Percentiles rank a stretch among this genome's conserved stretches.
Evolutionary conservation across 2,113 vertebrate species (phyloP).

Genomic region (Empidonax traillii): DNA sequence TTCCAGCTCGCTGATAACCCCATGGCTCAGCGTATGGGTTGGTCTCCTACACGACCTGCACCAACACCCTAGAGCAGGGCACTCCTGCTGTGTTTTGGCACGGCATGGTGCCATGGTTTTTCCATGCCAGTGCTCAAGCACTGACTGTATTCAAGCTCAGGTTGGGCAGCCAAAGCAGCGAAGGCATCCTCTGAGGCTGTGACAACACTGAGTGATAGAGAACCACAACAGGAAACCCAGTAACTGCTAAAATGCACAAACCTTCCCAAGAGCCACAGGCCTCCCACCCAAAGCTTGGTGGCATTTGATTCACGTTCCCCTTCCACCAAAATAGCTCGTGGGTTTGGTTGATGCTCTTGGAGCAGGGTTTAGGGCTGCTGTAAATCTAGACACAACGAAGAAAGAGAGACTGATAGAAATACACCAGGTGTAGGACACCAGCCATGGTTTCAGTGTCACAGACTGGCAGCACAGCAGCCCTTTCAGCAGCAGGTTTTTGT

Average conservation of each 20-base stretch:
- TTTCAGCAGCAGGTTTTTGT: background rate
- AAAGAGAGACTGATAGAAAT: background rate
- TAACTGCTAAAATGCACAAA: constrained; percentile 6
- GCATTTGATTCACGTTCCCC: background rate
- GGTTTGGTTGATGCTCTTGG: background rate
- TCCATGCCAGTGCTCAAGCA: background rate
- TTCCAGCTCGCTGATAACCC: background rate
- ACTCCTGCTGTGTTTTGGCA: background rate
- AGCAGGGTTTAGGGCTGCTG: background rate
- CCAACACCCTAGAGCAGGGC: background rate
- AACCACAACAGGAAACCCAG: constrained; percentile 52
- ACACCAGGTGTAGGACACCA: background rate
- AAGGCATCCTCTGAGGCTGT: background rate
- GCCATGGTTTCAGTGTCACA: background rate
- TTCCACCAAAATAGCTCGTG: background rate
- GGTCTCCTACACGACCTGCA: background rate
- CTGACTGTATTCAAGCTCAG: background rate
- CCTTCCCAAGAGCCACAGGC: background rate
- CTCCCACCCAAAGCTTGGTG: background rate
- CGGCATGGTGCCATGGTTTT: background rate
- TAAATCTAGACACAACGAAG: background rate
- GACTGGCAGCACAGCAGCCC: background rate
- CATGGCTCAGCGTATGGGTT: accelerated
- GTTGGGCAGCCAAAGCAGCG: accelerated
- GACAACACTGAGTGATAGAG: background rate